Percentiles rank a stretch among this genome's conserved stretches.
Evolutionary conservation across 2,797 vertebrate genomes (phyloP).

Genomic region (Clamator glandarius): DNA sequence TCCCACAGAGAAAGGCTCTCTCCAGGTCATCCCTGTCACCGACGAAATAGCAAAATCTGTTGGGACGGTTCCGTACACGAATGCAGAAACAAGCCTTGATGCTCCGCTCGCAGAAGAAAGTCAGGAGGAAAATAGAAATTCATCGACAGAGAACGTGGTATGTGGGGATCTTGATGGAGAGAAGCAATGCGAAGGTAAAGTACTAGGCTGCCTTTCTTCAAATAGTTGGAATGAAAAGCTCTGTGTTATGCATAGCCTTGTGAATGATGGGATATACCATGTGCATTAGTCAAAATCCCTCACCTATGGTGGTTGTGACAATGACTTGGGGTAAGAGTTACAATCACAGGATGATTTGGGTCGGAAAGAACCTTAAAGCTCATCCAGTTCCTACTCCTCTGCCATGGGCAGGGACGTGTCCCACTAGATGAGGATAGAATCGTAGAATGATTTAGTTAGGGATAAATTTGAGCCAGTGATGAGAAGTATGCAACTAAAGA

Average conservation of each 20-base stretch:
- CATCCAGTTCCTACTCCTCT: too few species aligned
- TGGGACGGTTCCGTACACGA: not conserved
- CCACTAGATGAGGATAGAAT: too few species aligned
- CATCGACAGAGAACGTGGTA: not conserved
- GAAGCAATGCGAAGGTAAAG: constrained; percentile 67
- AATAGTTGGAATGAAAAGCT: not conserved
- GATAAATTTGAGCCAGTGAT: not conserved
- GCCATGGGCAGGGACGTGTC: too few species aligned
- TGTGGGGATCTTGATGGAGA: not conserved
- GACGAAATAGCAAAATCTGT: constrained; percentile 51
- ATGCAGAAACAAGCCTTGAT: not conserved
- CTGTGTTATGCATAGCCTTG: not conserved
- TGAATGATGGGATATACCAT: rapidly evolving
- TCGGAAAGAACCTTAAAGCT: too few species aligned
- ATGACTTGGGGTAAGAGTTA: not conserved
- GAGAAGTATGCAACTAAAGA: not conserved
- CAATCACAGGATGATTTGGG: too few species aligned
- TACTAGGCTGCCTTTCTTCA: not conserved
- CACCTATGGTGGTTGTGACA: too few species aligned
- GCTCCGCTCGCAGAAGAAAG: not conserved
- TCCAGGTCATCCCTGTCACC: constrained; percentile 63
- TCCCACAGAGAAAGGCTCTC: constrained; percentile 4
- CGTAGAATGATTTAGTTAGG: not conserved
- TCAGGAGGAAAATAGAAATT: constrained; percentile 10
- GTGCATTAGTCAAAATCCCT: not conserved